Evolutionary conservation across 2,797 vertebrate species (phyloP), one percentile per base, ranked within the genome.

Genomic region (Ciconia nigra): DNA sequence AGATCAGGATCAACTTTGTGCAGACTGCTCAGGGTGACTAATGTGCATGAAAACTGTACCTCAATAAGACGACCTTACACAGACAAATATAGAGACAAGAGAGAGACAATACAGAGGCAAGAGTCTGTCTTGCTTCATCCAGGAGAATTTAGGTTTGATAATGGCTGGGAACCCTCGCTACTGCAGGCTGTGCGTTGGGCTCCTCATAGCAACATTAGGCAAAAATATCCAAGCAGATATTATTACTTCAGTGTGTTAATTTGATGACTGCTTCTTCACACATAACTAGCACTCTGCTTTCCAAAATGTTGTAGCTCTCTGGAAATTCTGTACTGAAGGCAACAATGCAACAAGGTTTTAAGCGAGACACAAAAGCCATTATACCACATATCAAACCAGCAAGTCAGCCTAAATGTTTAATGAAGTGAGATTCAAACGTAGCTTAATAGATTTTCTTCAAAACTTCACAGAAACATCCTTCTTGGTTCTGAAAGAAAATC

Each of bases 391-490:
- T 33, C 66, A 57, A 84, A 95, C 77, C 55, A 93, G 8, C 20
- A 2, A 87, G 24, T 90, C 82, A 93, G 55, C 54, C 51, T 67
- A 88, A 90, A 89, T 49, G 72, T 91, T 95, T 96, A 83, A 96
- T 86, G 87, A 76, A 58, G 58, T 94, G 76, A 88, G 55, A 82
- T 52, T 93, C 73, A 90, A 93, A 92, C 29, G 72, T 4, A 73
- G 59, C 18, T 72, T 79, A 83, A 86, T 69, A 95, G 76, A 90
- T 91, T 96, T 90, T 61, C 74, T 86, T 81, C 33, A 86, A 54
- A 93, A 90, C 41, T 79, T 91, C 83, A 83, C 28, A 42, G 76
- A 71, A 93, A 72, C 11, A 82, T 85, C 24, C 12, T 70, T 86
- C 42, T 63, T 84, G 31, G 4, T 57, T 90, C 44, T 88, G 69